Evolutionary conservation across 2,888 invertebrate genomes (phyloP).

Genomic region (Idaea aversata): DNA sequence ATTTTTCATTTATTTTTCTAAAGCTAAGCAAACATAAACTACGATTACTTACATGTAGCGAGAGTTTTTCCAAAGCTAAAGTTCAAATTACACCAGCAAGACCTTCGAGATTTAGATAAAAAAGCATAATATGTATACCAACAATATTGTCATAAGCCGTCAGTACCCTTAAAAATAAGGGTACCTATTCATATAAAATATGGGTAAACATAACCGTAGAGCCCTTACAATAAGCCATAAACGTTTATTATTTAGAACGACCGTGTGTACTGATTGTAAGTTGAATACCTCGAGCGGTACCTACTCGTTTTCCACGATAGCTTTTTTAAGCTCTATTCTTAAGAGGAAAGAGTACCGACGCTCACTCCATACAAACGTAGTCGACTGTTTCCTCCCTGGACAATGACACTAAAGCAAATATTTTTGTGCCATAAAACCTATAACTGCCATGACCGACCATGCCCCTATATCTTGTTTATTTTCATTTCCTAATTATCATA

Average conservation of each 20-base stretch:
- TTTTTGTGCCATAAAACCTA: no score
- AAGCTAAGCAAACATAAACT: not conserved
- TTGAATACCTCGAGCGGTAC: constrained; percentile 27
- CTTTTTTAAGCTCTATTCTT: constrained; percentile 17
- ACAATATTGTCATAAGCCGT: constrained; percentile 1
- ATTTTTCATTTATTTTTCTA: not conserved
- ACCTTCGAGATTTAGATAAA: not conserved
- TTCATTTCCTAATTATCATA: no score
- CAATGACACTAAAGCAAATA: no score
- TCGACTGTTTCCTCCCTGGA: no score
- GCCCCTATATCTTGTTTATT: no score
- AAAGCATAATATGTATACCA: not conserved
- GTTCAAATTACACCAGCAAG: constrained; percentile 5
- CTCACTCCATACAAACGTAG: no score
- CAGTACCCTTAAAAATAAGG: not conserved
- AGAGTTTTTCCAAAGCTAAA: not conserved
- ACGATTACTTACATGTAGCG: not conserved
- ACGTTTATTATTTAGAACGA: constrained; percentile 6
- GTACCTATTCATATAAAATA: constrained; percentile 1
- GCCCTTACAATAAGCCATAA: constrained; percentile 5
- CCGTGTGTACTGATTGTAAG: constrained; percentile 30
- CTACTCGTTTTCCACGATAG: constrained; percentile 27
- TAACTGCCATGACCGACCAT: no score
- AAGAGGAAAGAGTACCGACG: no score
- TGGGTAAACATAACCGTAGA: not conserved